phyloP scores from a whole-genome alignment of 35 echinoderm and acorn worm species.

The Acanthaster planci region DNA sequence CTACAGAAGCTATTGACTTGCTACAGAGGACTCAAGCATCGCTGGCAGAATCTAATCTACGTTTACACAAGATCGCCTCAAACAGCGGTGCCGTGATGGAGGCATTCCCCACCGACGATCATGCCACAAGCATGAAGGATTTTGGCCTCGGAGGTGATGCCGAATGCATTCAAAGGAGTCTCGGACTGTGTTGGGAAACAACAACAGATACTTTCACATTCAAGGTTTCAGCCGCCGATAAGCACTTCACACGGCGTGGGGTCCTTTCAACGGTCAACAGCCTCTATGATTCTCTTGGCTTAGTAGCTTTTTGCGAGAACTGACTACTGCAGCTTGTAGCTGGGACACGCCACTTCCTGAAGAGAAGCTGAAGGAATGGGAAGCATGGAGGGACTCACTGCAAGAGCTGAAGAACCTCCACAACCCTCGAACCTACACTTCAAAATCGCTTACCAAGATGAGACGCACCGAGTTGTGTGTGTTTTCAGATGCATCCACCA shows the following conservation, averaged over 20 bases:
- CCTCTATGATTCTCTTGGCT: conserved; percentile 57
- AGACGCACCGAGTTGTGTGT: conserved; percentile 39
- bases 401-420: neutral
- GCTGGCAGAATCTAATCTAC: no score
- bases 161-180: conserved; percentile 18
- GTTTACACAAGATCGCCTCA: conserved; percentile 58
- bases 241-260: no score
- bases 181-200: conserved; percentile 54
- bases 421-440: conserved; percentile 3
- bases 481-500: conserved; percentile 48
- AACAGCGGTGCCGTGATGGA: conserved; percentile 53
- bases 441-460: neutral
- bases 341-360: conserved; percentile 62
- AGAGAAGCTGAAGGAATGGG: conserved; percentile 2
- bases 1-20: no score
- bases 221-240: neutral
- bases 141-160: conserved; percentile 35
- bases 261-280: conserved; percentile 56
- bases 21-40: no score
- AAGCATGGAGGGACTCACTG: conserved; percentile 23
- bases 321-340: conserved; percentile 4
- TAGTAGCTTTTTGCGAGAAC: conserved; percentile 45
- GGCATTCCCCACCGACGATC: conserved; percentile 27
- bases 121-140: conserved; percentile 42
- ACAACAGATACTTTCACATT: conserved; percentile 59